These are phyloP conservation scores for Dermatemys mawii DNA, from an alignment of 2,113 vertebrate genomes.

Conservation along the genomic window DNA sequence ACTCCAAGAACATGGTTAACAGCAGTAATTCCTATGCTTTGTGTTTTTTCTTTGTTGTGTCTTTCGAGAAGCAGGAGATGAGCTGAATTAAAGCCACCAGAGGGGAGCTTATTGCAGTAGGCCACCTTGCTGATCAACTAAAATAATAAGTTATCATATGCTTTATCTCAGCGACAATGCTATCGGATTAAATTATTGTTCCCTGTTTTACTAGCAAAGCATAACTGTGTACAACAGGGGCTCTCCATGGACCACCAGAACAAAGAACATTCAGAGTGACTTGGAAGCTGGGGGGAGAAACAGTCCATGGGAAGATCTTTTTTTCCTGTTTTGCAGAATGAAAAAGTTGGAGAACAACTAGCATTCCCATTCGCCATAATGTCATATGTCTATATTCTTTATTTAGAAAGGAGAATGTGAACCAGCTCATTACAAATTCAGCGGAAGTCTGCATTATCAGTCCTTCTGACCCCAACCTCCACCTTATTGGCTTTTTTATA, in stretches of 20 bases:
- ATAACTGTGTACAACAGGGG: constrained; percentile 30
- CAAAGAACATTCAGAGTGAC: not conserved
- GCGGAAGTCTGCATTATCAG: constrained; percentile 20
- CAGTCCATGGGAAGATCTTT: not conserved
- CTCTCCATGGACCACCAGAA: not conserved
- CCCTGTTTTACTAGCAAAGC: constrained; percentile 52
- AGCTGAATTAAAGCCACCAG: constrained; percentile 47
- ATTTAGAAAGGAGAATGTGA: constrained; percentile 2
- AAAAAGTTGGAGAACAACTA: constrained; percentile 1
- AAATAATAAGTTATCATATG: constrained; percentile 45
- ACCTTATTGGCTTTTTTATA: not conserved
- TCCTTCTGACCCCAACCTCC: constrained; percentile 10
- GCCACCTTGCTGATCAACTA: constrained; percentile 64
- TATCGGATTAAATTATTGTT: constrained; percentile 55
- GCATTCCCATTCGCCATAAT: not conserved
- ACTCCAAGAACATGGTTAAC: not conserved
- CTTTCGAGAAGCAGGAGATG: constrained; percentile 48
- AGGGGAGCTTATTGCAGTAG: constrained; percentile 32
- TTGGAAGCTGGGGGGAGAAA: not conserved
- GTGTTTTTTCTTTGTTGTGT: constrained; percentile 54
- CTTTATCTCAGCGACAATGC: constrained; percentile 57
- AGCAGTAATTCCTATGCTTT: not conserved
- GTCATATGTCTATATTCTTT: not conserved
- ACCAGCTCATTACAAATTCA: not conserved
- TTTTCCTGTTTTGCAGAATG: constrained; percentile 14